Conservation (phyloP, 2,888 invertebrate genomes). For the Rhorus exstirpatorius region DNA sequence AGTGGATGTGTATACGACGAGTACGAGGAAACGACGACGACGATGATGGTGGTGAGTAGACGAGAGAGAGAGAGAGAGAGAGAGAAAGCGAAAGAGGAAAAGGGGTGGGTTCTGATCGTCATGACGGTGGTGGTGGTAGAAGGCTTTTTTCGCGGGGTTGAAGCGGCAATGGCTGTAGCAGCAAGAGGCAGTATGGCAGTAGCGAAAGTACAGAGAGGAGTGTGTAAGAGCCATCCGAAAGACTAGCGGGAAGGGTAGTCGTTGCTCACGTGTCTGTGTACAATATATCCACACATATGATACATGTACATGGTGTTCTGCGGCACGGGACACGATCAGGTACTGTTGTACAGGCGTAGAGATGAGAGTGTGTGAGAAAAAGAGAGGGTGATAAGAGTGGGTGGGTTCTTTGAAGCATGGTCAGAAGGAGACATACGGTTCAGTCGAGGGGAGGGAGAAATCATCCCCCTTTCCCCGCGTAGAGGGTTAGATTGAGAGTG, state of each 20-base stretch:
- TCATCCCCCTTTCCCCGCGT: conserved; percentile 39
- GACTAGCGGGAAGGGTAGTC: conserved; percentile 33
- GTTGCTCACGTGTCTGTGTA: conserved; percentile 39
- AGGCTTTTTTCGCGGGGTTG: conserved; percentile 21
- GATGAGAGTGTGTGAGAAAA: conserved; percentile 52
- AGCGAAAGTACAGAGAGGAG: conserved; percentile 54
- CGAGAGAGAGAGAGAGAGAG: conserved; percentile 38
- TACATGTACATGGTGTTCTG: conserved; percentile 20
- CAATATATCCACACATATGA: conserved; percentile 12
- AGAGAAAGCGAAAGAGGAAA: conserved; percentile 51
- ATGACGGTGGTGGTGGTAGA: conserved; percentile 44
- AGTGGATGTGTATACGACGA: conserved; percentile 45
- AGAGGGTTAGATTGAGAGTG: conserved; percentile 60
- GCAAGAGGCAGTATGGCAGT: conserved; percentile 55
- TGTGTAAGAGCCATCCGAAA: conserved; percentile 39
- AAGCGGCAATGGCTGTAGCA: conserved; percentile 33
- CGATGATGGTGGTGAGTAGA: conserved; percentile 42
- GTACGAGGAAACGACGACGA: conserved; percentile 56
- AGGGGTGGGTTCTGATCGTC: conserved; percentile 58
- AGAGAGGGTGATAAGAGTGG: conserved; percentile 53
- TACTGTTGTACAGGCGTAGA: neutral
- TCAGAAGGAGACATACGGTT: conserved; percentile 49
- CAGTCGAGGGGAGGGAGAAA: conserved; percentile 62
- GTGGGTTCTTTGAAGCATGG: conserved; percentile 51
- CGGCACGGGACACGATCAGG: conserved; percentile 20